Conservation (phyloP, 2,797 vertebrate species). For the Sardinella longiceps region DNA sequence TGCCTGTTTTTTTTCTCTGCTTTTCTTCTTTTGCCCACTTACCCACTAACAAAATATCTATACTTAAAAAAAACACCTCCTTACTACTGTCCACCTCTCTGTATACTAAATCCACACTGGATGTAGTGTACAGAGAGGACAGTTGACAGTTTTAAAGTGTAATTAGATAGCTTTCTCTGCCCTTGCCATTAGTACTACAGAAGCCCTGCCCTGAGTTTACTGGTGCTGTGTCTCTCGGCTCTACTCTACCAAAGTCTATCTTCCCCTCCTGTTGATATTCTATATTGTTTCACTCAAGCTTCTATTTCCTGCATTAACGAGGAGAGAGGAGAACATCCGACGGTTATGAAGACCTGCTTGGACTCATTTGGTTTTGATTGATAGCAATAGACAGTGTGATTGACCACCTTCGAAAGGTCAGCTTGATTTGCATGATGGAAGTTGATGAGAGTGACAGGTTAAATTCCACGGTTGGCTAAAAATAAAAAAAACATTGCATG, state of each 20-base stretch:
- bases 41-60: no score
- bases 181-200: neutral
- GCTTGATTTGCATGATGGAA: slow-evolving; percentile 50
- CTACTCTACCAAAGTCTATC: neutral
- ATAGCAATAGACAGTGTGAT: slow-evolving; percentile 31
- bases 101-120: neutral
- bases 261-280: neutral
- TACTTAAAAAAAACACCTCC: neutral
- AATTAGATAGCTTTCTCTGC: neutral
- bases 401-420: slow-evolving; percentile 43
- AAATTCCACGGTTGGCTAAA: neutral
- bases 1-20: no score
- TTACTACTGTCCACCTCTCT: neutral
- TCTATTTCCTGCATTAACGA: neutral
- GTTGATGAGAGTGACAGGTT: slow-evolving; percentile 16
- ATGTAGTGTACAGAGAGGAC: neutral
- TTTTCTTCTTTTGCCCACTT: no score
- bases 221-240: neutral
- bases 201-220: neutral
- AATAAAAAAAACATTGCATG: neutral
- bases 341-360: neutral
- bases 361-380: slow-evolving; percentile 29
- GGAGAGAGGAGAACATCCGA: neutral
- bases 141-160: no score
- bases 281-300: neutral